phyloP scores from a whole-genome alignment of 2,113 vertebrate genomes.

The Apaloderma vittatum region DNA sequence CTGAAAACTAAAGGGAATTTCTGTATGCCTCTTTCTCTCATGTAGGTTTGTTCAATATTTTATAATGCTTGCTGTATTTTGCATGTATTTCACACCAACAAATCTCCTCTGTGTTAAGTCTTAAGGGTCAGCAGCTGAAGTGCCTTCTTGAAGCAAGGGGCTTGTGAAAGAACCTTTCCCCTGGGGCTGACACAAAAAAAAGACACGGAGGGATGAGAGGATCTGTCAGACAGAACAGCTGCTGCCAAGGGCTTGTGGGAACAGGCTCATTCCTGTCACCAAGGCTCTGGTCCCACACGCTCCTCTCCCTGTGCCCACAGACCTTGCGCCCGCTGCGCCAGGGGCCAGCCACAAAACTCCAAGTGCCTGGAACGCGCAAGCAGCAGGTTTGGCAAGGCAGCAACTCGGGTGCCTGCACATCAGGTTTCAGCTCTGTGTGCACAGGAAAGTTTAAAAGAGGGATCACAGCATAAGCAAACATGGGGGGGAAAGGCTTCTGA shows the following conservation, averaged over 20 bases:
- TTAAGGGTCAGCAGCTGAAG: conserved; percentile 23
- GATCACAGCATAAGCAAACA: neutral
- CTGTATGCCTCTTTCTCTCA: neutral
- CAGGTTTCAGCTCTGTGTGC: neutral
- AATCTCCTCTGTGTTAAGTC: neutral
- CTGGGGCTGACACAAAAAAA: conserved; percentile 26
- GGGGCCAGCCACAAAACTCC: neutral
- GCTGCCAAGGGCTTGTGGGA: neutral
- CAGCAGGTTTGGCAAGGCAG: accelerated
- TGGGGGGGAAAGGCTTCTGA: neutral
- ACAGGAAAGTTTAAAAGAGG: neutral
- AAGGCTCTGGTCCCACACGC: neutral
- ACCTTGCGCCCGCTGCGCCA: neutral
- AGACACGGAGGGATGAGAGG: neutral
- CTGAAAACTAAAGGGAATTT: neutral
- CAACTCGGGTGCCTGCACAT: neutral
- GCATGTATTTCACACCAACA: conserved; percentile 1
- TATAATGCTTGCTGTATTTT: conserved; percentile 4
- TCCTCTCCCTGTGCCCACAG: neutral
- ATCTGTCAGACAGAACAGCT: neutral
- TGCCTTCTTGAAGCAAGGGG: conserved; percentile 38
- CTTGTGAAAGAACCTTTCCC: neutral
- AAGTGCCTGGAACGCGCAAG: neutral
- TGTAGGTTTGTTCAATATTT: conserved; percentile 26
- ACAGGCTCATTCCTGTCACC: neutral